Base-by-base conservation (phyloP, 1,140 invertebrate genomes). In the Sminthurides bifidus region DNA sequence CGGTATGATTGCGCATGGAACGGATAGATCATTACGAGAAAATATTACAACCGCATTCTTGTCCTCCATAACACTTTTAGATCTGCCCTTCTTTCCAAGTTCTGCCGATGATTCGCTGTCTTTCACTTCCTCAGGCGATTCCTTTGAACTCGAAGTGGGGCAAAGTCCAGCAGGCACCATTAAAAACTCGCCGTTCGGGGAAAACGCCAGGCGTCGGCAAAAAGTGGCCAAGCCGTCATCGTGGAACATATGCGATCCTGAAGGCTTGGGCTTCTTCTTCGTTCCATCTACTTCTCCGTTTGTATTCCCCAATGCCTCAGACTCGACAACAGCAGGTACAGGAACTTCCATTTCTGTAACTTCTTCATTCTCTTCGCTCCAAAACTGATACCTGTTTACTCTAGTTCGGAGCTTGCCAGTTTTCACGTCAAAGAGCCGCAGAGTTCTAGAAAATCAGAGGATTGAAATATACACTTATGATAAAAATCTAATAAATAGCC, bases 191-290 rank as follows among this genome's bases (percentile, higher is more conserved):
- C 92, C 94, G 73, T 94, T 90, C 10, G 88, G 85, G 40, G 85
- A 86, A 67, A 92, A 97, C 23, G 80, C 77, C 2, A 96, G 68
- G 45, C 94, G 76, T 45, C 93, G 75, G 67, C 88, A 96, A 71
- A 90, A 97, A 1, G 92, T 91, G 68, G 91, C 86, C 43, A 96
- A 79, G 0, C 91, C 93, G 68, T 96, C 92, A 70, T 97, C 93
- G 67, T 93, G 83, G 69, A 90, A 98, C 30, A 95, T 75, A 44
- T 83, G 76, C 3, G 61, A 59, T 3, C 37, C n/a, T 8, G 31
- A 23, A n/a, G 15, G 24, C 1, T n/a, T n/a, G 8, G 40, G 19
- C 21, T 15, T 15, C 17, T 51, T 56, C 30, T 55, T 55, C 14
- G 35, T 43, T 23, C 10, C 17, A 17, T 46, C 26, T 3, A 35